Conservation (phyloP, 2,113 vertebrate species). For the Carettochelys insculpta region DNA sequence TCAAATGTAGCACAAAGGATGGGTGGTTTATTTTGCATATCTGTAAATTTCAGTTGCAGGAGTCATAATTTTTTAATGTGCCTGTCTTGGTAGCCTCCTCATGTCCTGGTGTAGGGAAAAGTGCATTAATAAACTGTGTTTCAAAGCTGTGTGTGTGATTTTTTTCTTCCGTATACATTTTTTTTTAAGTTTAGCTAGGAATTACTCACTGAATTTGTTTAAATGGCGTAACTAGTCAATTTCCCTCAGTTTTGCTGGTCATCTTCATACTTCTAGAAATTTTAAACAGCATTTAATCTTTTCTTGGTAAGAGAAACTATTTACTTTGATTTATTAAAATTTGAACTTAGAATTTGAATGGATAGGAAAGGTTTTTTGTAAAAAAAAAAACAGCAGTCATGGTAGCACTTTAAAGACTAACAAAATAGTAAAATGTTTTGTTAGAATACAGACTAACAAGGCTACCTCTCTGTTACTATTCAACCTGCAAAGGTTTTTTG, state of each 20-base stretch:
- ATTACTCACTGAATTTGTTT: conserved; percentile 58
- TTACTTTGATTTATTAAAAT: conserved; percentile 5
- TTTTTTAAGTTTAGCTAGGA: conserved; percentile 48
- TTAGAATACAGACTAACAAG: too few relatives aligned
- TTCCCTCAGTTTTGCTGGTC: conserved; percentile 60
- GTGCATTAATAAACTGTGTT: conserved; percentile 72
- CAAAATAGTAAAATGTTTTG: too few relatives aligned
- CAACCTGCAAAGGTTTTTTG: too few relatives aligned
- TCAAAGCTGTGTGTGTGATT: conserved; percentile 42
- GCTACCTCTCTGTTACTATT: too few relatives aligned
- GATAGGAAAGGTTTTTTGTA: not conserved
- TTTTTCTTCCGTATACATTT: conserved; percentile 45
- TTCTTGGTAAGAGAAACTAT: not conserved
- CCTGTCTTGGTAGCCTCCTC: conserved; percentile 66
- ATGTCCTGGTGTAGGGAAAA: conserved; percentile 71
- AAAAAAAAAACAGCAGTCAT: too few relatives aligned
- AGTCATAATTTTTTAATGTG: conserved; percentile 74
- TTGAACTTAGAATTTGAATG: not conserved
- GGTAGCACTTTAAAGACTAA: too few relatives aligned
- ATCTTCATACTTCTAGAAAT: conserved; percentile 49
- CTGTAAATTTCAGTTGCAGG: conserved; percentile 59
- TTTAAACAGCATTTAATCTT: conserved; percentile 13
- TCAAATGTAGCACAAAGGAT: conserved; percentile 8
- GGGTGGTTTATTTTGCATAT: conserved; percentile 40
- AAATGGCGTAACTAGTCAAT: conserved; percentile 2